Conservation (phyloP, 2,888 invertebrate species). For the Drosophila ustulata region DNA sequence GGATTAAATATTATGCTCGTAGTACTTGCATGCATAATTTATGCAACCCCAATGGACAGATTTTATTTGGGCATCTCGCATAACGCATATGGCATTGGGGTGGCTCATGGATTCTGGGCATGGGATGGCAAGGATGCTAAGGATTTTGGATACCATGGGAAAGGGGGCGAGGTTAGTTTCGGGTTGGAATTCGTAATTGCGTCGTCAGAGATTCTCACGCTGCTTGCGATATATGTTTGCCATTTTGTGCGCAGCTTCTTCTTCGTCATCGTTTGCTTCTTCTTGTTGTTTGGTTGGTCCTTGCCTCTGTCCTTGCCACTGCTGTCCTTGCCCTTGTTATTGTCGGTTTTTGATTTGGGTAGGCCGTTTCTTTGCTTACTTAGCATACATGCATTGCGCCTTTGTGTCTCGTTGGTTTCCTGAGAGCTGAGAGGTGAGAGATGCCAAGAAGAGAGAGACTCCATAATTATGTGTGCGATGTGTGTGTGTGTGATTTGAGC, state of each 20-base stretch:
- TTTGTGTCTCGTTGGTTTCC: conserved; percentile 68
- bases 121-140: conserved; percentile 41
- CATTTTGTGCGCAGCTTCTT: conserved; percentile 41
- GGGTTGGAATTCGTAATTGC: conserved; percentile 44
- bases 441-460: conserved; percentile 31
- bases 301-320: conserved; percentile 31
- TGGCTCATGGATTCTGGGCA: conserved; percentile 42
- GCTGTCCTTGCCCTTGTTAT: conserved; percentile 48
- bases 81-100: conserved; percentile 40
- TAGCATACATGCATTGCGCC: conserved; percentile 44
- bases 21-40: conserved; percentile 52
- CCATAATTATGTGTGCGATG: conserved; percentile 42
- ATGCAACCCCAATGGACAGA: conserved; percentile 68
- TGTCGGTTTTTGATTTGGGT: conserved; percentile 73
- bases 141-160: conserved; percentile 63
- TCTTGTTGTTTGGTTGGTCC: not conserved
- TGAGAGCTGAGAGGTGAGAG: conserved; percentile 45
- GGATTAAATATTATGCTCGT: conserved; percentile 19
- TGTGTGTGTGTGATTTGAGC: conserved; percentile 16
- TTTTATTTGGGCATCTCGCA: conserved; percentile 24
- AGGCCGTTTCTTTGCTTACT: conserved; percentile 46
- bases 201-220: conserved; percentile 69
- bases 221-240: conserved; percentile 54
- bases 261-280: not conserved
- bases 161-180: conserved; percentile 24